Base-by-base conservation (phyloP, 2,797 vertebrate species). In the Lacerta agilis region DNA sequence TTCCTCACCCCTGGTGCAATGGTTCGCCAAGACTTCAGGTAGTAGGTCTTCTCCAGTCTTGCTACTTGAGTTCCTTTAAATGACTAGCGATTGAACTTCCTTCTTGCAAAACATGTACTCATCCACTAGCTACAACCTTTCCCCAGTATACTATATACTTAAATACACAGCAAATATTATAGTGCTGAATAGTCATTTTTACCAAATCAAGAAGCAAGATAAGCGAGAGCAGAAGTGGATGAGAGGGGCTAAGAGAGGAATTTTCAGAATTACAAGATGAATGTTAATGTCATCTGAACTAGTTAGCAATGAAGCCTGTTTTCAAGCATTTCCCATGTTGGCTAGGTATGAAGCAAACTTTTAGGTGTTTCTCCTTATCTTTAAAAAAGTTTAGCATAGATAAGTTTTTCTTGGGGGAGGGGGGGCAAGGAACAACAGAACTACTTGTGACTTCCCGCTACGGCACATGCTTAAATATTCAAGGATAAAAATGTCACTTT, bases 401-500 rank as follows among this genome's bases (percentile, higher is more conserved):
- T 15, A 36, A 45, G 45, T 55, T 49, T 27, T 36, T 61, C 18
- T 27, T 8, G 36, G 29, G 13, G 43, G 41, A 75, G n/a, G 17
- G 58, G 76, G 17, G 3, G 5, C 25, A 3, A n/a, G 6, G 15
- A 55, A n/a, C 76, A 85, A 36, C 3, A 3, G 29, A 83, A 9
- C 15, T 17, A 49, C 49, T 0, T 0, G 2, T 15, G 64, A 45
- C 45, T 79, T 71, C 80, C 79, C 73, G 66, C 6, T 4, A 41
- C 8, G 15, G 9, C n/a, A 8, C 27, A 2, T 9, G 27, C 29
- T 61, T 61, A 29, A 61, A 82, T 36, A 75, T 1, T 58, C 25
- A 76, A 76, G 77, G 87, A 89, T 8, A 1, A 89, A 87, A 82
- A 73, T 0, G 67, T 79, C 18, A 86, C 80, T 89, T 81, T 82